Evolutionary conservation across 2,888 invertebrate genomes (phyloP).

Genomic region (Suillia variegata): DNA sequence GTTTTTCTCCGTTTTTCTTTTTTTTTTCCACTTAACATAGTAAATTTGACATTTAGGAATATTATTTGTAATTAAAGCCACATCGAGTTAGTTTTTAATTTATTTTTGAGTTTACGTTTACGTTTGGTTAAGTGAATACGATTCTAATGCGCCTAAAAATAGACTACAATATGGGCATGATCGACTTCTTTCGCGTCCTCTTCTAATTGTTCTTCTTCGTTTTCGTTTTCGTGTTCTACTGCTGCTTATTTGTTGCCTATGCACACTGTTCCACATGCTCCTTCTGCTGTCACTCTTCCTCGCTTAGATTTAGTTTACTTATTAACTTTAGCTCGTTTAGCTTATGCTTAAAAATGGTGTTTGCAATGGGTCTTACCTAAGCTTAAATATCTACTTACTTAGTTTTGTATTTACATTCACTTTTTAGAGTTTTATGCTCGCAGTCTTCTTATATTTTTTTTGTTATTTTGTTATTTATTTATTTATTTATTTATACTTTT

Average conservation of each 20-base stretch:
- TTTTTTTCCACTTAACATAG: too few species aligned
- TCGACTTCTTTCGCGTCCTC: too few species aligned
- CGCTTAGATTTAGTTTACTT: constrained; percentile 16
- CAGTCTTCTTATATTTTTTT: constrained; percentile 53
- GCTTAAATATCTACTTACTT: neutral
- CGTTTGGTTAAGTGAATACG: neutral
- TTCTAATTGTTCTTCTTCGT: too few species aligned
- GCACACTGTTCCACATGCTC: neutral
- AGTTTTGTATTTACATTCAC: neutral
- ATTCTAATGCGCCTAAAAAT: neutral
- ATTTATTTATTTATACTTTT: too few species aligned
- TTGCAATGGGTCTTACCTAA: neutral
- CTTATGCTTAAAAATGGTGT: neutral
- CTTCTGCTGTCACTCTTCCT: neutral
- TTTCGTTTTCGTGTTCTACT: neutral
- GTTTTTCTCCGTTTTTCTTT: too few species aligned
- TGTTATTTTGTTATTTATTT: too few species aligned
- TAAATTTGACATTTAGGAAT: constrained; percentile 15
- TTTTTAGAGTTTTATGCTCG: constrained; percentile 53
- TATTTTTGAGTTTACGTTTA: too few species aligned
- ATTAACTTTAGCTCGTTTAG: constrained; percentile 25
- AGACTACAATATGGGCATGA: neutral
- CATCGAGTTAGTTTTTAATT: constrained; percentile 33
- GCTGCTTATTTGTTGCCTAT: neutral
- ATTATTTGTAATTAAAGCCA: constrained; percentile 38